Percentiles rank a stretch among this genome's conserved stretches.
Conservation (phyloP, 2,797 vertebrate species). For the Stomatorhinus walkeri region DNA sequence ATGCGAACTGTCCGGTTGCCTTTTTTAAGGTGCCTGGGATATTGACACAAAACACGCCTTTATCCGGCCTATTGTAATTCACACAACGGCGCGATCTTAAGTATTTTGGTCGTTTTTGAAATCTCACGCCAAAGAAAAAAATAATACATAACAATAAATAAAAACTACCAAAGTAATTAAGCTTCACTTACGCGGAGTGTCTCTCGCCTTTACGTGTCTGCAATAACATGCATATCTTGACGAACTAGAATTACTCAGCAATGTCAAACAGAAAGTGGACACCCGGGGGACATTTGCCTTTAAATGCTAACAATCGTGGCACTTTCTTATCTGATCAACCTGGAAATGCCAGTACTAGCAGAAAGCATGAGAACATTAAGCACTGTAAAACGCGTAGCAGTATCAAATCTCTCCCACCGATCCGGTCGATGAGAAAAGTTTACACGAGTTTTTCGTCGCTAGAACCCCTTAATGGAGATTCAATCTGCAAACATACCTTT, state of each 20-base stretch:
- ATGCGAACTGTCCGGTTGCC: neutral
- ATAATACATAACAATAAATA: neutral
- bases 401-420: neutral
- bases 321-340: neutral
- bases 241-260: neutral
- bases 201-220: neutral
- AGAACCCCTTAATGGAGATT: neutral
- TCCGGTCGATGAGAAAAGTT: neutral
- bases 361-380: neutral
- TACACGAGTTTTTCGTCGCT: neutral
- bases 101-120: neutral
- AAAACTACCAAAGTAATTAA: neutral
- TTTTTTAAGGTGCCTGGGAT: neutral
- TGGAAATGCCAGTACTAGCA: neutral
- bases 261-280: neutral
- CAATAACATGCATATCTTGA: neutral
- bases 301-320: neutral
- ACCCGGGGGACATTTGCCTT: neutral
- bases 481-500: constrained; percentile 14
- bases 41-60: neutral
- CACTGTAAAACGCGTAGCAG: neutral
- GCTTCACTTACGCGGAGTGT: neutral
- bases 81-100: neutral
- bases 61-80: neutral
- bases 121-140: neutral